phyloP scores from a whole-genome alignment of 37 sponge, comb jelly and placozoan species.

The Oscarella lobularis region DNA sequence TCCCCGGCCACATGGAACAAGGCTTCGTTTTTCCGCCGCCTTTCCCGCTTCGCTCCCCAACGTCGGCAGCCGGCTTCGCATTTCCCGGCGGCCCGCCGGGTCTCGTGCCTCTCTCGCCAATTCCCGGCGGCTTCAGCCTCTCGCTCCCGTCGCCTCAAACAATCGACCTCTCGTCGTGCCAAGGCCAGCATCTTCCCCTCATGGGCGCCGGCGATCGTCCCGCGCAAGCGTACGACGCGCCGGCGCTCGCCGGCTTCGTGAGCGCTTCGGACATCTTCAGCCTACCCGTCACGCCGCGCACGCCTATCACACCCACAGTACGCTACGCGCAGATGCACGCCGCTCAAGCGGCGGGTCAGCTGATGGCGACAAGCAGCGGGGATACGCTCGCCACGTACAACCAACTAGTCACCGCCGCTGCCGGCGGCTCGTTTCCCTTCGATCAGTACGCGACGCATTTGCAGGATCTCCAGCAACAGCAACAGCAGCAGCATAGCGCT shows the following conservation, averaged over 20 bases:
- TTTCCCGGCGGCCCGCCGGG: background rate
- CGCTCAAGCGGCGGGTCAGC: background rate
- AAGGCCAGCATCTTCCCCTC: background rate
- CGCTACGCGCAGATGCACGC: background rate
- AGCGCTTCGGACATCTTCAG: background rate
- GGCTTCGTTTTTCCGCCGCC: slow-evolving; percentile 2
- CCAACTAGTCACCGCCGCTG: background rate
- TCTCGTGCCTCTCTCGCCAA: background rate
- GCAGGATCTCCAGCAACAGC: too few relatives aligned
- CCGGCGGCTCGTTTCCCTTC: background rate
- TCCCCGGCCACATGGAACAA: background rate
- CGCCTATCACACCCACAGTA: background rate
- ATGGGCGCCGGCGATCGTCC: background rate
- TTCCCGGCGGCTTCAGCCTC: background rate
- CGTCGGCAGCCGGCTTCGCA: background rate
- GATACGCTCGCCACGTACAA: background rate
- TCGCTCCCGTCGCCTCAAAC: background rate
- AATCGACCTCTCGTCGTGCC: background rate
- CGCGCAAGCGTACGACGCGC: background rate
- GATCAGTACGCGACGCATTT: too few relatives aligned
- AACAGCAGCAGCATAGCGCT: background rate
- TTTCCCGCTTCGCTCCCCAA: background rate
- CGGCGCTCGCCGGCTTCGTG: background rate
- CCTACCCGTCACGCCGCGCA: background rate
- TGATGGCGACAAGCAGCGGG: background rate